A percentile compares a stretch with the other conserved stretches of the same genome.
These are phyloP conservation scores for Lathronympha strigana DNA, from an alignment of 2,888 invertebrate genomes.

Conservation along the genomic window DNA sequence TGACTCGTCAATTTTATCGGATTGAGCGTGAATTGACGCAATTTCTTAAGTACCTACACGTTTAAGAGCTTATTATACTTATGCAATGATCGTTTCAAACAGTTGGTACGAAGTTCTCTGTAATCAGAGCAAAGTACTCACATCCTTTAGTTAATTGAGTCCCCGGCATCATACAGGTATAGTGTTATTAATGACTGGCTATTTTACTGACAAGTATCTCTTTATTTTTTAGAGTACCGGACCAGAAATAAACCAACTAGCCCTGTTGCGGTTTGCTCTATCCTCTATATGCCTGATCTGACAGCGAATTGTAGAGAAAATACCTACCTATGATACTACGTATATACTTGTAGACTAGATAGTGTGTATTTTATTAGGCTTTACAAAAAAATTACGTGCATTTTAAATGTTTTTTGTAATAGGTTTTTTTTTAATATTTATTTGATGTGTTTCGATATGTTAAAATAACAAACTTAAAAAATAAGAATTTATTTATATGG, in stretches of 20 bases:
- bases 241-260: not conserved
- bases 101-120: not conserved
- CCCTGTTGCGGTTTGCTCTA: too few relatives aligned
- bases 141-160: not conserved
- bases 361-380: too few relatives aligned
- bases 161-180: not conserved
- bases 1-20: not conserved
- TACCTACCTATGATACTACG: too few relatives aligned
- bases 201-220: not conserved
- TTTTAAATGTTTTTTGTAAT: too few relatives aligned
- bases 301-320: too few relatives aligned
- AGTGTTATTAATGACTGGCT: conserved; percentile 4
- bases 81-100: not conserved
- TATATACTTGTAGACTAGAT: too few relatives aligned
- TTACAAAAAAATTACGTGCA: too few relatives aligned
- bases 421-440: too few relatives aligned
- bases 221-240: not conserved
- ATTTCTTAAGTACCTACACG: not conserved
- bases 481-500: too few relatives aligned
- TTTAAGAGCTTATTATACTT: not conserved
- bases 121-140: conserved; percentile 2
- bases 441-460: too few relatives aligned
- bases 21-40: not conserved
- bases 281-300: too few relatives aligned
- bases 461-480: too few relatives aligned